These are phyloP conservation scores for Rotaria sp. DNA, from an alignment of 2,888 invertebrate species.

Conservation along the genomic window DNA sequence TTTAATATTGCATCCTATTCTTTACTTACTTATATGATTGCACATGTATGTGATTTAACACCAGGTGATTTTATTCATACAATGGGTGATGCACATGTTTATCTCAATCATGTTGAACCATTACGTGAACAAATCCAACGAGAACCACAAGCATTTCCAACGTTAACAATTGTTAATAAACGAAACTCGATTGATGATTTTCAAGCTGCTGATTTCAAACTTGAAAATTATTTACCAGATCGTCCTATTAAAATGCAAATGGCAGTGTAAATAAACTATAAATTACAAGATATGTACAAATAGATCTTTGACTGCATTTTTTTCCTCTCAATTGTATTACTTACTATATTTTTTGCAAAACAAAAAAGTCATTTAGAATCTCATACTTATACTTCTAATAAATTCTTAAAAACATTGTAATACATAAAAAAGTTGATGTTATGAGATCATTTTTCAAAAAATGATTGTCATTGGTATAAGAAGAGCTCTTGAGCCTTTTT, in stretches of 20 bases:
- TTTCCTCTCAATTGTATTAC: too few species aligned
- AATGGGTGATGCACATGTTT: constrained; percentile 88
- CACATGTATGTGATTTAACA: constrained; percentile 81
- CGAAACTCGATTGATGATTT: constrained; percentile 73
- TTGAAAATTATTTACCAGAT: constrained; percentile 76
- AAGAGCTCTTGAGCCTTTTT: background rate
- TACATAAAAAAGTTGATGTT: too few species aligned
- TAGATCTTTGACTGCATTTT: too few species aligned
- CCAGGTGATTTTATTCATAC: constrained; percentile 89
- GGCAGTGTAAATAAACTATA: constrained; percentile 59
- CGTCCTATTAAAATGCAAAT: constrained; percentile 84
- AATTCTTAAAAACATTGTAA: too few species aligned
- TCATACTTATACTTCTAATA: too few species aligned
- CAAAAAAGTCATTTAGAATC: too few species aligned
- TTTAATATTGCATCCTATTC: constrained; percentile 97
- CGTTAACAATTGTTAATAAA: constrained; percentile 66
- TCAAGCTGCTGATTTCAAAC: constrained; percentile 71
- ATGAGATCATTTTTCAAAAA: too few species aligned
- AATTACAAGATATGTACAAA: too few species aligned
- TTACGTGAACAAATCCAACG: constrained; percentile 71
- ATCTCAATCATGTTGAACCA: constrained; percentile 77
- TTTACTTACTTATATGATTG: constrained; percentile 85
- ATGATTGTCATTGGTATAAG: background rate
- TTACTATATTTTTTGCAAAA: too few species aligned
- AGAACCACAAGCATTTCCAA: constrained; percentile 71